Base-by-base conservation (phyloP, 2,797 vertebrate genomes). In the Chaetophractus vellerosus region DNA sequence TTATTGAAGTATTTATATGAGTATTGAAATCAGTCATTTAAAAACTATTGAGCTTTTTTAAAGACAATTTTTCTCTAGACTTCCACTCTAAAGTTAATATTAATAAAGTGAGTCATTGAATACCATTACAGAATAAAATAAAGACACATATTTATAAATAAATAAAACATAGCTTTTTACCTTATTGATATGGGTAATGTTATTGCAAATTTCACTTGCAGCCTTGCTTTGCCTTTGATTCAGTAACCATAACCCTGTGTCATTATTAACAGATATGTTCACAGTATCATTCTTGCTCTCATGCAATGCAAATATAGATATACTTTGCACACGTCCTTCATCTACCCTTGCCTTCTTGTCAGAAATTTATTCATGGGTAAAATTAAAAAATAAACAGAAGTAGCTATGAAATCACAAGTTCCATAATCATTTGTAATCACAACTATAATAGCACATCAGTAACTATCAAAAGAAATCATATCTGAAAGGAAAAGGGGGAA, bases 331-430 rank as follows among this genome's bases (percentile, higher is more conserved):
- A 66, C 2, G 36, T 16, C 96, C 78, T 97, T 95, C 82, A 85
- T 86, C 68, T 79, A 31, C 84, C 94, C 78, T 97, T 94, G 90
- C 33, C 68, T 76, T 88, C 90, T 92, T 57, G 36, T 96, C 96
- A 94, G 85, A 97, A 95, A 88, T 86, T 18, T 76, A 96, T 93
- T 93, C 69, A 81, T 63, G 71, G 48, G 78, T 76, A 93, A 96
- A 96, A 95, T 95, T 92, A 3, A 93, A 94, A 97, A 96, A 82
- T 96, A 95, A 94, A 88, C 82, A 63, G 52, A 97, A 96, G 64
- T 33, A 92, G 72, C 88, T 86, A 26, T 88, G 94, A 75, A 50
- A 94, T 96, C 88, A 59, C 28, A 93, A 88, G 78, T 76, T 76
- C n/a, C 78, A 84, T 14, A 41, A 55, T 87, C 86, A 19, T 95